Evolutionary conservation across 2,113 vertebrate genomes (phyloP), one percentile per base, ranked within the genome.

Genomic region (Butorides virescens): DNA sequence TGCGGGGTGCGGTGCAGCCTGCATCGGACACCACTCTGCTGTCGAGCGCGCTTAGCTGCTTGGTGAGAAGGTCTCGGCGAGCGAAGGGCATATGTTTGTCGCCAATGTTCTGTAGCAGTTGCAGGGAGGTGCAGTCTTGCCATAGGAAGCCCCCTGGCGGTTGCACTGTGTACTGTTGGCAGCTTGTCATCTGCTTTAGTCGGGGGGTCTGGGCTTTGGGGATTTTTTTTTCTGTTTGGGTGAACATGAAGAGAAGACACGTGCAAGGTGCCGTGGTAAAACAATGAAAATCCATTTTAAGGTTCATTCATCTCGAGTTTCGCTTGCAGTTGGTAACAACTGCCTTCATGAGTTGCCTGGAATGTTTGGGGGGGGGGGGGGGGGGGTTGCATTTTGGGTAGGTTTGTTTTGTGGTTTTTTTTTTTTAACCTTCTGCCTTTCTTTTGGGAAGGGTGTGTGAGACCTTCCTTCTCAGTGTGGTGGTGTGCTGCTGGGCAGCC

Each of bases 81-180:
- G 42, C 42, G 42, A 19, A 26, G 22, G 8, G 4, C 5, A 1
- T 3, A 0, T 8, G 0, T 11, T 3, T 0, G 3, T 10, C 30
- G 26, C 10, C 36, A 8, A 0, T 16, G 3, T 18, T 39, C n/a
- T 7, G 0, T 5, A 14, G 27, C 14, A 22, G 20, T 3, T 52
- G 7, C 42, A 47, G 9, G 52, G 6, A 5, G 17, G 10, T 2
- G 4, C 5, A 8, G 21, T 5, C 22, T 13, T 52, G 4, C 13
- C 2, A 1, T 36, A 19, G 15, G 42, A 63, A 55, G 7, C 3
- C 37, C n/a, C 5, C 5, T 27, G 29, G 18, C 7, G 53, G 1
- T 53, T 16, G 30, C 0, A 0, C 4, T 15, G 0, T n/a, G 2
- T 7, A 44, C 29, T 30, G 12, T 17, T 19, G 58, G 10, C 50